A percentile compares a stretch with the other conserved stretches of the same genome.
These are phyloP conservation scores for Strix occidentalis DNA, from an alignment of 2,797 vertebrate genomes.

Conservation along the genomic window DNA sequence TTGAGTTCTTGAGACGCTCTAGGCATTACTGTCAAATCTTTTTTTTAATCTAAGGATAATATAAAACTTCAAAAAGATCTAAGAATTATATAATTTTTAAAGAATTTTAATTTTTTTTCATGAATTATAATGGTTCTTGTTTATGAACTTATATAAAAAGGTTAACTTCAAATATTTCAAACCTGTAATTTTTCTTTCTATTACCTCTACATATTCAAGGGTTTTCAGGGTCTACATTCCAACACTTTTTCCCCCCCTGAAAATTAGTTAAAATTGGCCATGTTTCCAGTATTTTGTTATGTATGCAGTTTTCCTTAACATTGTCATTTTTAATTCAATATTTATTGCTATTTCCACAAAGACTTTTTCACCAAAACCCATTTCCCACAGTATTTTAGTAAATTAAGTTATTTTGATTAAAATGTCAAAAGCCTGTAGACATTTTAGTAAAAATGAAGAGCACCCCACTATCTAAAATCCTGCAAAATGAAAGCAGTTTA, in stretches of 20 bases:
- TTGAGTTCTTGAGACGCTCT: not conserved
- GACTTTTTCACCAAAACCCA: not conserved
- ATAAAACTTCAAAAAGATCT: not conserved
- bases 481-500: not conserved
- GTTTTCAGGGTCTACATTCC: not conserved
- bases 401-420: not conserved
- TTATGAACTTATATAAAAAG: not conserved
- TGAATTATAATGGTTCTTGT: not conserved
- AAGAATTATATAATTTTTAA: not conserved
- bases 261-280: not conserved
- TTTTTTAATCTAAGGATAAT: not conserved
- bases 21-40: not conserved
- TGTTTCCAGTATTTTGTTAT: not conserved
- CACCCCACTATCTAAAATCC: not conserved
- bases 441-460: not conserved
- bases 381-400: not conserved
- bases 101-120: not conserved
- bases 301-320: not conserved
- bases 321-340: not conserved
- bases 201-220: fast-evolving
- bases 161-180: not conserved
- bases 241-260: fast-evolving
- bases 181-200: not conserved
- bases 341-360: not conserved
- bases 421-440: not conserved